phyloP scores from a whole-genome alignment of 2,113 vertebrate species.

The Elgaria multicarinata region DNA sequence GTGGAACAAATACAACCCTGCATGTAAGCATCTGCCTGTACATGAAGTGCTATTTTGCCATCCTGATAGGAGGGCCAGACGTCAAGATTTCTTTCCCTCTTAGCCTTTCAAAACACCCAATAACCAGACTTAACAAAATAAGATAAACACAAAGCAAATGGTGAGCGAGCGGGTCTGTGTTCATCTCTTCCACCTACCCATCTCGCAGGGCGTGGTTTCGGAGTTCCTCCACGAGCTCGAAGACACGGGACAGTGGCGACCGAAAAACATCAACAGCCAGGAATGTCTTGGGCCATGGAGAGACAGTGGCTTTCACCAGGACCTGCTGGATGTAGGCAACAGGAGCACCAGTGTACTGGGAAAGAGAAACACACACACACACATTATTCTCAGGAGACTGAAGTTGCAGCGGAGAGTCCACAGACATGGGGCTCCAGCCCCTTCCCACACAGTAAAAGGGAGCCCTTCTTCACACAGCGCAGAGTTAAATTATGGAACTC shows the following conservation, averaged over 20 bases:
- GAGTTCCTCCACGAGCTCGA: slow-evolving; percentile 94
- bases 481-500: no score
- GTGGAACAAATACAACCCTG: neutral
- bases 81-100: no score
- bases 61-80: neutral
- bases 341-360: slow-evolving; percentile 89
- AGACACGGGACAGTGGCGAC: slow-evolving; percentile 89
- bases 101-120: no score
- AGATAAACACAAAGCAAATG: neutral
- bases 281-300: slow-evolving; percentile 93
- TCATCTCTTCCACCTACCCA: slow-evolving; percentile 74
- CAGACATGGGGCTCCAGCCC: no score
- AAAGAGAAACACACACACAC: neutral
- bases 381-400: neutral
- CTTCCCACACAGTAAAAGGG: neutral
- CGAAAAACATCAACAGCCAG: slow-evolving; percentile 94
- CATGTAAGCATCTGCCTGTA: neutral
- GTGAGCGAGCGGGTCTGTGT: accelerated
- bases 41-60: no score
- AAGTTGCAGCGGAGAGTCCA: no score
- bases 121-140: no score
- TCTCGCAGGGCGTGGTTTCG: slow-evolving; percentile 91
- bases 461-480: no score
- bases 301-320: slow-evolving; percentile 93
- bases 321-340: slow-evolving; percentile 98